Evolutionary conservation across 2,797 vertebrate species (phyloP).

Genomic region (Cygnus olor): DNA sequence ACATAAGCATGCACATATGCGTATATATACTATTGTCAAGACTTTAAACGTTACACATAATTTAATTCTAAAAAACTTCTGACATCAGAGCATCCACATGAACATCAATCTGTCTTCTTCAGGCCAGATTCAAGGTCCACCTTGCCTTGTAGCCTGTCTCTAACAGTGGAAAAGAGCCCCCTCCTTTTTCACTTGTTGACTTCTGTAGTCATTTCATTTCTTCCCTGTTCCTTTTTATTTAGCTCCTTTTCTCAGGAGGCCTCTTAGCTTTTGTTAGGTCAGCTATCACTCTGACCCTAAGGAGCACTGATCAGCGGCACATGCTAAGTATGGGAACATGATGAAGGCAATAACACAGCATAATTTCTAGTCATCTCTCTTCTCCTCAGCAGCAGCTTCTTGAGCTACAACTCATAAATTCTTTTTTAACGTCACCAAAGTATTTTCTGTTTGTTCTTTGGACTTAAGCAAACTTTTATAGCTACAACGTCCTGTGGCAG

Average conservation of each 20-base stretch:
- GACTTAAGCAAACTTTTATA: background rate
- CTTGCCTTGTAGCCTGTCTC: background rate
- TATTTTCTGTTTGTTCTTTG: background rate
- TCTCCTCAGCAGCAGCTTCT: background rate
- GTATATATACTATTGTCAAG: background rate
- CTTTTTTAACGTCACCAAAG: background rate
- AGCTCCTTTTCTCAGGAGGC: background rate
- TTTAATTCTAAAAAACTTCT: background rate
- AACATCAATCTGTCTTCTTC: background rate
- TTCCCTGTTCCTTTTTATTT: background rate
- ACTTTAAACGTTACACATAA: background rate
- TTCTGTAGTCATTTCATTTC: background rate
- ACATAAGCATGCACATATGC: background rate
- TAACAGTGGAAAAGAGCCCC: background rate
- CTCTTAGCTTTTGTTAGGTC: background rate
- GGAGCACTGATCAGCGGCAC: background rate
- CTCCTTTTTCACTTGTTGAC: background rate
- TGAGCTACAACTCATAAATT: background rate
- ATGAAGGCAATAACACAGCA: background rate
- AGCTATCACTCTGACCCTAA: background rate
- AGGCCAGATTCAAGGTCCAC: background rate
- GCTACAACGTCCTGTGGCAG: fast-evolving
- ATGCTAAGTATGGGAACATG: background rate
- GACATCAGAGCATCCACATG: background rate
- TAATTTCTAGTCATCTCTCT: background rate